These are phyloP conservation scores for Cheilinus undulatus DNA, from an alignment of 2,113 vertebrate genomes.

Conservation along the genomic window DNA sequence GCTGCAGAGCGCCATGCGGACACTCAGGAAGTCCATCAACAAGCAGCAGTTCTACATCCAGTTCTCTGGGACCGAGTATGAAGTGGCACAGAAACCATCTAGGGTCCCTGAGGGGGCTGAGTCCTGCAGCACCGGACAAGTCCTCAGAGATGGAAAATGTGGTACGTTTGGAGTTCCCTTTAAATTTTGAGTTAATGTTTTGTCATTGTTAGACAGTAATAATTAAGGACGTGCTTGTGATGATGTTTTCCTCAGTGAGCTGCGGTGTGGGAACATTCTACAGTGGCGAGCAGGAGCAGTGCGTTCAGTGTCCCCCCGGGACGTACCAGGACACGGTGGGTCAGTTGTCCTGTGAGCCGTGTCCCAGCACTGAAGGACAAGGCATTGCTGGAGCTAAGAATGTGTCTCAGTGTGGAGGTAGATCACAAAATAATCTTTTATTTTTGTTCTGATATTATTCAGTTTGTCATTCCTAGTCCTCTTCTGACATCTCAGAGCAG, in stretches of 20 bases:
- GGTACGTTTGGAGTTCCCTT: constrained; percentile 78
- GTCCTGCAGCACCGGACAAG: constrained; percentile 89
- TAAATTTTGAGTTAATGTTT: background rate
- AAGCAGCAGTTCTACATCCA: constrained; percentile 96
- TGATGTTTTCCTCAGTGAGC: constrained; percentile 80
- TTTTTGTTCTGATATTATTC: too few relatives aligned
- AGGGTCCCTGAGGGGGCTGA: constrained; percentile 83
- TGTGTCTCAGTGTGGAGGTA: constrained; percentile 94
- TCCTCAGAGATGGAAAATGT: constrained; percentile 89
- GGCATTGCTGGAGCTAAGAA: constrained; percentile 89
- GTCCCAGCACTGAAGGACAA: constrained; percentile 89
- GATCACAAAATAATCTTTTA: background rate
- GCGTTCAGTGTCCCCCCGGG: constrained; percentile 88
- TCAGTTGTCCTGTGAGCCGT: constrained; percentile 93
- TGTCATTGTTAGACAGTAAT: background rate
- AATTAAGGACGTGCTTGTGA: constrained; percentile 28
- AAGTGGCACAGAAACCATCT: constrained; percentile 91
- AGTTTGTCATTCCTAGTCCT: too few relatives aligned
- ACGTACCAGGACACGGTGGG: constrained; percentile 92
- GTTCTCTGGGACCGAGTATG: constrained; percentile 93
- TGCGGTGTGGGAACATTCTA: constrained; percentile 91
- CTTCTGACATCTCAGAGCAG: too few relatives aligned
- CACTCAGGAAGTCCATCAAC: constrained; percentile 93
- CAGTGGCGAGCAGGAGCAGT: constrained; percentile 89
- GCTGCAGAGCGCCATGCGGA: constrained; percentile 91